phyloP scores from a whole-genome alignment of 2,113 vertebrate species.

The Phrynocephalus versicolor region DNA sequence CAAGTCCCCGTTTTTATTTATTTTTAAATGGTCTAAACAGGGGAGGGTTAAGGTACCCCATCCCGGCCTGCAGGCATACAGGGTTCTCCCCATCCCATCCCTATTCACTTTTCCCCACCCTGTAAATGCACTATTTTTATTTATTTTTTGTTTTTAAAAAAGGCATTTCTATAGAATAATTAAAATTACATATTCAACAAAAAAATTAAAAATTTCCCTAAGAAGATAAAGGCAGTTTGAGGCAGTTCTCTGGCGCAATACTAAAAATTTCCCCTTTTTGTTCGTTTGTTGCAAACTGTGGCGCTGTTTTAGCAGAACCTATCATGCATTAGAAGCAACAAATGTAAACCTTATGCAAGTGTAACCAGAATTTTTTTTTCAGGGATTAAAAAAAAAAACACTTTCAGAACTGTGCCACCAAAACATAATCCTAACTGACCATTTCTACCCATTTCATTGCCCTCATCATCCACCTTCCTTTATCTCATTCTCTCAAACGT shows the following conservation, averaged over 20 bases:
- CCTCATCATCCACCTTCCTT: not conserved
- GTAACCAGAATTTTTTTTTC: not conserved
- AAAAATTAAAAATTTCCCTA: constrained; percentile 5
- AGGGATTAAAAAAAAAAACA: not conserved
- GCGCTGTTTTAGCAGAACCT: not conserved
- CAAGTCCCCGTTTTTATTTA: not conserved
- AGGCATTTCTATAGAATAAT: constrained; percentile 39
- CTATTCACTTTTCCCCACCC: not conserved
- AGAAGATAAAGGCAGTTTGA: constrained; percentile 25
- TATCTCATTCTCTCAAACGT: not conserved
- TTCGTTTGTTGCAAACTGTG: not conserved
- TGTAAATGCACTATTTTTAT: constrained; percentile 5
- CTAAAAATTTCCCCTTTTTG: not conserved
- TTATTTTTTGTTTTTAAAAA: constrained; percentile 3
- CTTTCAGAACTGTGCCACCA: not conserved
- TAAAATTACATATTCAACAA: constrained; percentile 27
- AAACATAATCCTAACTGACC: not conserved
- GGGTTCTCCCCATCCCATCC: not conserved
- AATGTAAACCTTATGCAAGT: constrained; percentile 16
- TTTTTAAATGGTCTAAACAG: not conserved
- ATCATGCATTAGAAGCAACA: not conserved
- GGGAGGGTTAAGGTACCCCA: not conserved
- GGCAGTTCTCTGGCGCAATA: constrained; percentile 25
- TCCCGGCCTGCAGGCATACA: constrained; percentile 19
- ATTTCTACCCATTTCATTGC: not conserved